Percentiles rank a stretch among this genome's conserved stretches.
These are phyloP conservation scores for Dynastes maya DNA, from an alignment of 2,888 invertebrate species.

Conservation along the genomic window DNA sequence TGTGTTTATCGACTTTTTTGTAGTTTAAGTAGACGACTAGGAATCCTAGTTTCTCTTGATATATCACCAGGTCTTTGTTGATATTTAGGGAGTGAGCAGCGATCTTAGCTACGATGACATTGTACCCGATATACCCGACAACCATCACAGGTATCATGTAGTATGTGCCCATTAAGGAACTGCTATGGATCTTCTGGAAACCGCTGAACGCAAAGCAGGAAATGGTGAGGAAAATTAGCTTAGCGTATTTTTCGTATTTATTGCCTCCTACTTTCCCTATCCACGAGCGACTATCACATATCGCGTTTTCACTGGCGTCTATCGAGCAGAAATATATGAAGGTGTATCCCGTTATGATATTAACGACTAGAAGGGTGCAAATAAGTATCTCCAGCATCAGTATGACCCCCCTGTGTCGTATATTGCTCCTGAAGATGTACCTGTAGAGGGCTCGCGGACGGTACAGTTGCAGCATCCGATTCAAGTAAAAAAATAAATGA, in stretches of 20 bases:
- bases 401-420: neutral
- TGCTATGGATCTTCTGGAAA: slow-evolving; percentile 16
- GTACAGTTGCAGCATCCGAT: slow-evolving; percentile 50
- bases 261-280: neutral
- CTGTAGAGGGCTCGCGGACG: slow-evolving; percentile 18
- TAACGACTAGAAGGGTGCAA: slow-evolving; percentile 18
- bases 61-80: slow-evolving; percentile 53
- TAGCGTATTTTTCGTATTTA: slow-evolving; percentile 9
- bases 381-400: slow-evolving; percentile 31
- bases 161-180: slow-evolving; percentile 23
- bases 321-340: slow-evolving; percentile 31
- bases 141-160: slow-evolving; percentile 1
- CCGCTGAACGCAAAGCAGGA: slow-evolving; percentile 23
- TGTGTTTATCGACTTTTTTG: slow-evolving; percentile 55
- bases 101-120: slow-evolving; percentile 40
- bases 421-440: slow-evolving; percentile 34
- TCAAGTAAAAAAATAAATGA: slow-evolving; percentile 27
- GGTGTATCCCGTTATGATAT: slow-evolving; percentile 3
- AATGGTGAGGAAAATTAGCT: slow-evolving; percentile 12
- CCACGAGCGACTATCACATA: neutral
- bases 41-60: slow-evolving; percentile 57
- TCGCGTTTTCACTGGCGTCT: neutral
- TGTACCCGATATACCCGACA: slow-evolving; percentile 28
- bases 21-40: slow-evolving; percentile 56
- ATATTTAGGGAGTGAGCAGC: slow-evolving; percentile 46